Evolutionary conservation across 1,140 invertebrate genomes (phyloP), one percentile per base, ranked within the genome.

Genomic region (Centruroides vittatus): DNA sequence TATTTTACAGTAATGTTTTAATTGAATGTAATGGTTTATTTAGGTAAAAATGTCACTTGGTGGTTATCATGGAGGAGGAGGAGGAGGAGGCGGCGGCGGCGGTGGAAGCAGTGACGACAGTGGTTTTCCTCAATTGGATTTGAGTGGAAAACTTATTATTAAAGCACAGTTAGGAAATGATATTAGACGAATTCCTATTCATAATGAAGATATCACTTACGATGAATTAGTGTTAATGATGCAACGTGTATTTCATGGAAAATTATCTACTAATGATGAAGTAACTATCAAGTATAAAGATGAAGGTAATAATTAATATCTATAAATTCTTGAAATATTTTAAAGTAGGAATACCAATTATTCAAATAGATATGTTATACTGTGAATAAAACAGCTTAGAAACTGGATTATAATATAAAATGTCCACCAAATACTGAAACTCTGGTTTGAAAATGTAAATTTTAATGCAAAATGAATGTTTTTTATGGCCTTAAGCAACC

Each of bases 221-320:
- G 84, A 86, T 76, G 85, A 87, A 73, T 70, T 87, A 13, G 78
- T 86, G 49, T 73, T 86, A 12, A 86, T 87, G 85, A 85, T 86
- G 84, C 83, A 86, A 71, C 71, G 85, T 65, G 82, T 87, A 5
- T 87, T 85, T 70, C 70, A 80, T 48, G 83, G 82, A 10, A 81
- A 83, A 69, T 70, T 86, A 5, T 76, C 72, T 49, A 78, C 77
- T 35, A 80, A 77, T 67, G 84, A 86, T 77, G 84, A 86, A 66
- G 80, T 87, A 58, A 79, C 78, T 3, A 79, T 87, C 13, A 86
- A 86, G 73, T 87, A 86, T 70, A 84, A 83, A 74, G 85, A 86
- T 76, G 84, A 86, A 80, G 82, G 82, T 82, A n/a, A 48, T 3
- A 58, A 58, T 47, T 47, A n/a, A 57, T 65, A 51, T 51, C 54